Conservation (phyloP, 2,113 vertebrate genomes). For the Cottus gobio region DNA sequence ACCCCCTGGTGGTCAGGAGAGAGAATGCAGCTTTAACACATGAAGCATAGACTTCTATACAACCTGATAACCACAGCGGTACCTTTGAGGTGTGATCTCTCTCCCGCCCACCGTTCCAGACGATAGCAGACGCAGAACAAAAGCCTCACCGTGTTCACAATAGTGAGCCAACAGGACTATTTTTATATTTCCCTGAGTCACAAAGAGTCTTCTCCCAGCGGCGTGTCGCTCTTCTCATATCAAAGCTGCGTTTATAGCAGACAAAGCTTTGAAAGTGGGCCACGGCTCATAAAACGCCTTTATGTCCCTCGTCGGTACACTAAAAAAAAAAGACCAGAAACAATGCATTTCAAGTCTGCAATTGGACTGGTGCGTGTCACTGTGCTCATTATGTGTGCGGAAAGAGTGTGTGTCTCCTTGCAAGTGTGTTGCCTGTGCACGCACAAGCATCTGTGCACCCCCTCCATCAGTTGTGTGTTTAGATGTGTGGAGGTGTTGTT, state of each 20-base stretch:
- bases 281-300: slow-evolving; percentile 77
- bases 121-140: slow-evolving; percentile 65
- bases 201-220: slow-evolving; percentile 76
- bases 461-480: slow-evolving; percentile 54
- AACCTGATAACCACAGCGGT: slow-evolving; percentile 12
- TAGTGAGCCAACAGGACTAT: slow-evolving; percentile 71
- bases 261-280: slow-evolving; percentile 80
- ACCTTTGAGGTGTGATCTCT: slow-evolving; percentile 49
- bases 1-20: no score
- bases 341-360: slow-evolving; percentile 74
- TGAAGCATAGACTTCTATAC: slow-evolving; percentile 32
- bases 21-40: not conserved
- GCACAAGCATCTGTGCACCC: slow-evolving; percentile 43
- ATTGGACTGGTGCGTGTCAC: slow-evolving; percentile 62
- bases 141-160: slow-evolving; percentile 70
- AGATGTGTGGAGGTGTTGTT: slow-evolving; percentile 72
- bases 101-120: slow-evolving; percentile 47
- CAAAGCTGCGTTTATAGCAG: slow-evolving; percentile 77
- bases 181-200: slow-evolving; percentile 78
- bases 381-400: slow-evolving; percentile 58
- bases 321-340: slow-evolving; percentile 67
- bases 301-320: slow-evolving; percentile 68
- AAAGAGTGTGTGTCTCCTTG: slow-evolving; percentile 27
- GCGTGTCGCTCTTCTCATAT: slow-evolving; percentile 77
- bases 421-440: slow-evolving; percentile 15